phyloP scores from a whole-genome alignment of 2,888 invertebrate genomes.

The Phytoseiulus persimilis region DNA sequence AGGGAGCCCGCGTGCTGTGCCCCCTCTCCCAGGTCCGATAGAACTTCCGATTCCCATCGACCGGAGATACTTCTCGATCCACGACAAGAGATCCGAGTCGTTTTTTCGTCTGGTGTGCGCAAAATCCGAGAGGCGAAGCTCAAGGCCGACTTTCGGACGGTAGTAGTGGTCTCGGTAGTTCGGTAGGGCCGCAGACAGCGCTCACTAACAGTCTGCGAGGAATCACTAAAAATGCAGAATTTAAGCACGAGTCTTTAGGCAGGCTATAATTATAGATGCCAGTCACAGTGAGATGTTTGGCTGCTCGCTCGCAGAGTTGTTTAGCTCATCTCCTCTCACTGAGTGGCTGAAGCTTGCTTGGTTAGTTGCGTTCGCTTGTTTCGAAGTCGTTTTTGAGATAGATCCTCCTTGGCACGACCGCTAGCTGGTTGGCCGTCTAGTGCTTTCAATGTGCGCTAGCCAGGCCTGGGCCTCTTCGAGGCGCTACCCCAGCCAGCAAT shows the following conservation, averaged over 20 bases:
- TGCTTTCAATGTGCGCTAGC: not conserved
- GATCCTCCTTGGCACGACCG: not conserved
- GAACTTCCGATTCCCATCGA: too few relatives aligned
- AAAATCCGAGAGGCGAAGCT: too few relatives aligned
- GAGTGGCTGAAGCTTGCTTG: not conserved
- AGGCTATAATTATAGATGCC: slow-evolving; percentile 5
- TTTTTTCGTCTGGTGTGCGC: too few relatives aligned
- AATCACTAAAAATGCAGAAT: not conserved
- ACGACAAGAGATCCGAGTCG: too few relatives aligned
- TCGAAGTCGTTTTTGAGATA: slow-evolving; percentile 5
- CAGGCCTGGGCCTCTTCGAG: not conserved
- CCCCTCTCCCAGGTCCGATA: too few relatives aligned
- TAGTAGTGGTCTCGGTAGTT: too few relatives aligned
- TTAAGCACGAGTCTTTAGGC: not conserved
- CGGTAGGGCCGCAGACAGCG: not conserved
- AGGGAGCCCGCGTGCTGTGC: too few relatives aligned
- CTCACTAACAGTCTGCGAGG: not conserved
- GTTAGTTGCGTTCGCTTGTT: not conserved
- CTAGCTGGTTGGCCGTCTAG: not conserved
- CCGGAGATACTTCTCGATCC: too few relatives aligned
- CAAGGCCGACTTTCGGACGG: too few relatives aligned
- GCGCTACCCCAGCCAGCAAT: not conserved
- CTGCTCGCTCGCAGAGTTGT: not conserved
- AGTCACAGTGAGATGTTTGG: not conserved
- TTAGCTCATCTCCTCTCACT: not conserved